Base-by-base conservation (phyloP, 2,888 invertebrate species). In the Aproaerema taeniolella region DNA sequence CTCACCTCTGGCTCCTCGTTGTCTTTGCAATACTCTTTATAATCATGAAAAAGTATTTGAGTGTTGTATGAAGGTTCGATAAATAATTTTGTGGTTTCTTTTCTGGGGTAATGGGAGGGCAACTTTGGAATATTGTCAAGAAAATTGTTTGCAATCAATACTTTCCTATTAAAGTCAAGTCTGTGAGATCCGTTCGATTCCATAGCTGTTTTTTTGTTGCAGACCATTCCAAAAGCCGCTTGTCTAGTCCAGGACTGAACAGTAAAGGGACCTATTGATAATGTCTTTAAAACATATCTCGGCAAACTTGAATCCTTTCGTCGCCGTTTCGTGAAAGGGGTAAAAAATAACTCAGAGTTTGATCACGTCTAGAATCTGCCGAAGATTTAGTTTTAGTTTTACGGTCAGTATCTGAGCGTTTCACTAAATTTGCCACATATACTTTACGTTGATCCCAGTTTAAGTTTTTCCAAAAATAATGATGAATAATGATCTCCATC, bases 21-120 rank as follows among this genome's bases (percentile, higher is more conserved):
- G 26, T 45, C 34, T n/a, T 14, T 40, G 16, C 54, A 56, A 36
- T 49, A 29, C 24, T 46, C 6, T 46, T 50, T 49, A 38, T 58
- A 55, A 5, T 11, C 10, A 13, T 45, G 51, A 17, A 35, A 55
- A 38, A 53, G 26, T 20, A 50, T 40, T 5, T 49, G 15, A 28
- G 47, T 40, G 35, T 45, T 41, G 33, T 39, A 52, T 31, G 34
- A 14, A 14, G 52, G 55, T 33, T 56, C 52, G 31, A 55, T 35
- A 36, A 46, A 55, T 17, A 54, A 33, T 37, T 34, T 39, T 1
- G n/a, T 20, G 1, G 39, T 20, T 34, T 39, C 35, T 39, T 48
- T 37, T 9, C 42, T 28, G n/a, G 46, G 45, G 28, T 53, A 55
- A 41, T 52, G 55, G 1, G 51, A 57, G 5, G 57, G 51, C 25